Percentiles rank a stretch among this genome's conserved stretches.
phyloP scores from a whole-genome alignment of 1,140 invertebrate species.

The Pemphigus obesinymphae region DNA sequence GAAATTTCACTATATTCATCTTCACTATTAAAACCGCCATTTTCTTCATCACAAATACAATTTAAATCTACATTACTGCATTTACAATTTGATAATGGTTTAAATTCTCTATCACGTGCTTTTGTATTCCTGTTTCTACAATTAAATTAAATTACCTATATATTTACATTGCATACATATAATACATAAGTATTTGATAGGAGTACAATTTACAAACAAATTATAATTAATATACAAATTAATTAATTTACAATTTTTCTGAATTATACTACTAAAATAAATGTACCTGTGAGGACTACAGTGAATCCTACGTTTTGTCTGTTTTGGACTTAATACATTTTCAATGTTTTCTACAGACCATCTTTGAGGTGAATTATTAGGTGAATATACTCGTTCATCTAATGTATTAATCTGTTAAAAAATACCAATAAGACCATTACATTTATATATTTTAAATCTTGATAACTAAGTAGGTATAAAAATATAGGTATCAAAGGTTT shows the following conservation, averaged over 20 bases:
- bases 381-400: conserved; percentile 50
- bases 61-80: neutral
- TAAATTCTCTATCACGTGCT: neutral
- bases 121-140: neutral
- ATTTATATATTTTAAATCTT: too few relatives aligned
- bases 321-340: conserved; percentile 45
- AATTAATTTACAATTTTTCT: neutral
- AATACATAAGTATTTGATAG: too few relatives aligned
- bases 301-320: conserved; percentile 45
- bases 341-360: conserved; percentile 13
- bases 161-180: too few relatives aligned
- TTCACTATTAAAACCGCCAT: conserved; percentile 61
- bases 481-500: too few relatives aligned
- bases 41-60: conserved; percentile 47
- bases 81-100: neutral
- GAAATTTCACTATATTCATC: conserved; percentile 66
- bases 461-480: too few relatives aligned
- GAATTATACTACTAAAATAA: neutral
- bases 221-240: neutral
- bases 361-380: conserved; percentile 52
- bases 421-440: too few relatives aligned
- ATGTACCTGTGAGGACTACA: conserved; percentile 1
- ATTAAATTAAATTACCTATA: too few relatives aligned
- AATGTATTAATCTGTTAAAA: conserved; percentile 51
- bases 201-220: too few relatives aligned